Evolutionary conservation across 2,113 vertebrate genomes (phyloP).

Genomic region (Passer montanus): DNA sequence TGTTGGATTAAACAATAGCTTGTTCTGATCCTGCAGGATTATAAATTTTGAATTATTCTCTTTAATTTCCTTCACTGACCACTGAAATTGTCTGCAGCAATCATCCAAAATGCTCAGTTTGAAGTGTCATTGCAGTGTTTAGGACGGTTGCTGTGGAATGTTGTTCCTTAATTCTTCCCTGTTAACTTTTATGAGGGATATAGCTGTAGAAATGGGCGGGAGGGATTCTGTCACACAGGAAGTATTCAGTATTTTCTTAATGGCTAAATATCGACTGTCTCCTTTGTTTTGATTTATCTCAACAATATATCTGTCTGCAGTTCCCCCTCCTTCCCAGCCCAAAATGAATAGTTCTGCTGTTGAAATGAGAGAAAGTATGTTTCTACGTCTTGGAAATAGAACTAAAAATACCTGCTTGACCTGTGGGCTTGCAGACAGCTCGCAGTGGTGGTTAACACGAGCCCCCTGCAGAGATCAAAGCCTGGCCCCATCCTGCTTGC

Average conservation of each 20-base stretch:
- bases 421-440: conserved; percentile 47
- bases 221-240: neutral
- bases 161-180: neutral
- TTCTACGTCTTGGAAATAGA: neutral
- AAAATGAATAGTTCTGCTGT: conserved; percentile 2
- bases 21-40: neutral
- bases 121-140: neutral
- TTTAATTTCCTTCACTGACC: neutral
- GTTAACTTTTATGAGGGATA: neutral
- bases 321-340: neutral
- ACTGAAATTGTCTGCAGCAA: neutral
- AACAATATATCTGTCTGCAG: neutral
- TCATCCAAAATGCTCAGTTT: neutral
- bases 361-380: conserved; percentile 31
- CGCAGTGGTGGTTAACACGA: conserved; percentile 48
- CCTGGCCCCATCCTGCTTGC: conserved; percentile 32
- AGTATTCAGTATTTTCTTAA: neutral
- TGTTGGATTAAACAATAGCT: neutral
- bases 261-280: neutral
- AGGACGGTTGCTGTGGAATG: neutral
- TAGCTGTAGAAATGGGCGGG: neutral
- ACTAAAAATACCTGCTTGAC: conserved; percentile 69
- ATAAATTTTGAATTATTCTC: neutral
- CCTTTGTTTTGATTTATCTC: conserved; percentile 2
- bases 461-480: conserved; percentile 72